phyloP scores from a whole-genome alignment of 2,113 vertebrate genomes.

The Delphinus delphis region DNA sequence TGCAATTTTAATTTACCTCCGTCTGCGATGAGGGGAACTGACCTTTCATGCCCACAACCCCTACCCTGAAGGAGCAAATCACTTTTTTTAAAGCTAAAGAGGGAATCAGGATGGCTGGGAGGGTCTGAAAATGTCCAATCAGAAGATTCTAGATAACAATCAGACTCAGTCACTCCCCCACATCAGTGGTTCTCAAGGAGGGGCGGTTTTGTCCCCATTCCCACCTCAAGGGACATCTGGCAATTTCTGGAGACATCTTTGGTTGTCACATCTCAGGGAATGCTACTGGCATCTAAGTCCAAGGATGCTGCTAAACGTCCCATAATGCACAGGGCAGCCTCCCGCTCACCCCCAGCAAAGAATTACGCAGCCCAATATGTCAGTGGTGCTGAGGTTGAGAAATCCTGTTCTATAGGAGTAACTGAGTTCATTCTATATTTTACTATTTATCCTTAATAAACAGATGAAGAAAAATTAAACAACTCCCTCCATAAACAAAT shows the following conservation, averaged over 20 bases:
- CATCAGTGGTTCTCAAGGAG: not conserved
- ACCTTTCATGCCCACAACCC: not conserved
- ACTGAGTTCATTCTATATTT: not conserved
- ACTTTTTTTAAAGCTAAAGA: not conserved
- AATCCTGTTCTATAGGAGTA: not conserved
- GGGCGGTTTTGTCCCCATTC: not conserved
- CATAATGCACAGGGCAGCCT: not conserved
- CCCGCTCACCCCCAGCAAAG: not conserved
- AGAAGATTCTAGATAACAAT: not conserved
- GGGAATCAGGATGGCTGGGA: not conserved
- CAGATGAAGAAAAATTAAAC: not conserved
- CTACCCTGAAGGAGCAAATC: not conserved
- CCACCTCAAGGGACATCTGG: not conserved
- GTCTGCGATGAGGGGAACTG: not conserved
- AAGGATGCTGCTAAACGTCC: not conserved
- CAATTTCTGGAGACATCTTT: not conserved
- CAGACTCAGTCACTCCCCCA: not conserved
- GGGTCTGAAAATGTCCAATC: not conserved
- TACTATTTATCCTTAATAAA: not conserved
- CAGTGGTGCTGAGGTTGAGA: not conserved
- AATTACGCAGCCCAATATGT: not conserved
- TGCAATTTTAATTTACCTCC: not conserved
- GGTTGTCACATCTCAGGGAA: not conserved
- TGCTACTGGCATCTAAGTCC: not conserved
- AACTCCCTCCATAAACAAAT: not conserved